phyloP scores from a whole-genome alignment of 2,113 vertebrate genomes.

The Phoenicopterus ruber region DNA sequence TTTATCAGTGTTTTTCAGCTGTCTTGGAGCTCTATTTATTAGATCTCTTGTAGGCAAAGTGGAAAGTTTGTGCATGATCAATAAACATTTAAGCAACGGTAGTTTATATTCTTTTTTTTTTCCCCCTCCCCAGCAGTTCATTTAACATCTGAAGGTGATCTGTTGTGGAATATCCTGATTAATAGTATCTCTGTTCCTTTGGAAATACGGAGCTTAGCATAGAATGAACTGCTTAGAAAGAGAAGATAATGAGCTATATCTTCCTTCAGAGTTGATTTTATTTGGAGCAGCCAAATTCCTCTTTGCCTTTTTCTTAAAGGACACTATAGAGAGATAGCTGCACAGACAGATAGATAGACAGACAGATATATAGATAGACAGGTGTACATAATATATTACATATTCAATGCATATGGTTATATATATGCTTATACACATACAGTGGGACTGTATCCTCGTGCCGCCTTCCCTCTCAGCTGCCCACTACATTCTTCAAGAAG shows the following conservation, averaged over 20 bases:
- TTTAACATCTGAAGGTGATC: constrained; percentile 10
- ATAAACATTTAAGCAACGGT: neutral
- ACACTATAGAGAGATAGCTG: neutral
- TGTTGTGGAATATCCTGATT: constrained; percentile 15
- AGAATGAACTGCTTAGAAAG: neutral
- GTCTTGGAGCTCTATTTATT: neutral
- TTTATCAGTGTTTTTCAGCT: constrained; percentile 31
- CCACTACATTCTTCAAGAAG: neutral
- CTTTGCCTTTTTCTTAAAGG: neutral
- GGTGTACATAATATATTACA: neutral
- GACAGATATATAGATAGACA: neutral
- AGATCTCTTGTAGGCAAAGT: neutral
- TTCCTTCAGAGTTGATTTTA: neutral
- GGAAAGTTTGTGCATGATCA: constrained; percentile 10
- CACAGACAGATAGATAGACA: neutral
- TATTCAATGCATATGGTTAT: neutral
- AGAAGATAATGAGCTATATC: neutral
- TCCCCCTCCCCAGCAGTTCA: neutral
- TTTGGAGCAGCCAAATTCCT: neutral
- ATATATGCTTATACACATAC: neutral
- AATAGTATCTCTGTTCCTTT: neutral
- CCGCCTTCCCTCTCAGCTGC: rapidly evolving
- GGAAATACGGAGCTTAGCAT: neutral
- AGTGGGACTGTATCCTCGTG: neutral
- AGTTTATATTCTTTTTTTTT: neutral